Evolutionary conservation across 2,888 invertebrate genomes (phyloP), one percentile per base, ranked within the genome.

Genomic region (Cheilosia vernalis): DNA sequence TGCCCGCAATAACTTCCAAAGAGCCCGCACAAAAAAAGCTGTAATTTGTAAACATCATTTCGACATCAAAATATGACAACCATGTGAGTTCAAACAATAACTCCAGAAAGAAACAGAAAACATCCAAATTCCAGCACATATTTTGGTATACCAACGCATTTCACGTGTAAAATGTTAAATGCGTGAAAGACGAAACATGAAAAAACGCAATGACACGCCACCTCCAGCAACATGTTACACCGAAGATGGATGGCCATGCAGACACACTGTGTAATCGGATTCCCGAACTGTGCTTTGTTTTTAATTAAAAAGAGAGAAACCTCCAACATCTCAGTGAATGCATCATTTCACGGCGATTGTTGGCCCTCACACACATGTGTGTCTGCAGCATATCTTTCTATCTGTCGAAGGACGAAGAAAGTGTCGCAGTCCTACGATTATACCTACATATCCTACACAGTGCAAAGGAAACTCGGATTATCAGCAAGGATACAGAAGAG

Each of bases 251-350:
- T 85, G 67, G 76, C 85, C 81, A 72, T 85, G 85, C 61, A 80
- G 85, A 85, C 85, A 63, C 19, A 66, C 76, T 76, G 81, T 77
- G 85, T 85, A 85, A 85, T 85, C 85, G 85, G 85, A 85, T 85
- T 85, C 85, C 67, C 40, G 76, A 85, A 85, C 76, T 81, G 66
- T 85, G 76, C 76, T 85, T 85, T 85, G 85, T 85, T 85, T 85
- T 85, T 85, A 85, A 85, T 85, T 85, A 81, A 85, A 81, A 85
- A 67, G 56, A 76, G 49, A 72, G 67, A 37, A 60, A 53, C 67
- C 79, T 70, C 51, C 76, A 63, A 49, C 37, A 64, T 47, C 64
- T 56, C 33, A 10, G 51, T 61, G 55, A 21, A 70, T 44, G 79
- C 58, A 80, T 80, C 70, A 76, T 84, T 84, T 79, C 84, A 74